Conservation (phyloP, 2,113 vertebrate genomes). For the Benitochromis conjunctus region DNA sequence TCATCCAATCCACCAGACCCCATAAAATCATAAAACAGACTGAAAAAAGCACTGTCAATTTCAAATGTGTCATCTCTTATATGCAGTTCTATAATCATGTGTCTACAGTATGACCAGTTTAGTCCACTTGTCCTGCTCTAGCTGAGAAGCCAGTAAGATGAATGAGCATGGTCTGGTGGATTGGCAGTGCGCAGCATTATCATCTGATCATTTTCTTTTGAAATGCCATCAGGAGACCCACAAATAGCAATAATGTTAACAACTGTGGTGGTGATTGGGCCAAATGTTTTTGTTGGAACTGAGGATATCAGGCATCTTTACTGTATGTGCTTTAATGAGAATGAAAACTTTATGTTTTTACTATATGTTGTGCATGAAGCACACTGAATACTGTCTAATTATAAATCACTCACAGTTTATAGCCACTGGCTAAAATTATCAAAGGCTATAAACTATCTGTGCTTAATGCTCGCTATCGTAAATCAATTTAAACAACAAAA, state of each 20-base stretch:
- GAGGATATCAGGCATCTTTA: background rate
- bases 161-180: background rate
- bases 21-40: background rate
- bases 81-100: background rate
- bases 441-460: background rate
- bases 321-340: background rate
- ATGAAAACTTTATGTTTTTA: background rate
- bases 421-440: background rate
- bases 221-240: background rate
- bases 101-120: background rate
- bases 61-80: background rate
- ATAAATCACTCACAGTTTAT: background rate
- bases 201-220: background rate
- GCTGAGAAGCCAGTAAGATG: background rate
- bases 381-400: background rate
- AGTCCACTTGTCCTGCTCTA: background rate
- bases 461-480: background rate
- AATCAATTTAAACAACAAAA: background rate
- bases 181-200: background rate
- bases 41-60: background rate
- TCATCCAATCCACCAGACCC: background rate
- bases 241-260: background rate
- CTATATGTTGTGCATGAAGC: background rate
- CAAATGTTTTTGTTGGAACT: background rate
- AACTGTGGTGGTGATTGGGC: background rate